Percentiles rank a stretch among this genome's conserved stretches.
These are phyloP conservation scores for Fabriciana adippe DNA, from an alignment of 2,888 invertebrate species.

Conservation along the genomic window DNA sequence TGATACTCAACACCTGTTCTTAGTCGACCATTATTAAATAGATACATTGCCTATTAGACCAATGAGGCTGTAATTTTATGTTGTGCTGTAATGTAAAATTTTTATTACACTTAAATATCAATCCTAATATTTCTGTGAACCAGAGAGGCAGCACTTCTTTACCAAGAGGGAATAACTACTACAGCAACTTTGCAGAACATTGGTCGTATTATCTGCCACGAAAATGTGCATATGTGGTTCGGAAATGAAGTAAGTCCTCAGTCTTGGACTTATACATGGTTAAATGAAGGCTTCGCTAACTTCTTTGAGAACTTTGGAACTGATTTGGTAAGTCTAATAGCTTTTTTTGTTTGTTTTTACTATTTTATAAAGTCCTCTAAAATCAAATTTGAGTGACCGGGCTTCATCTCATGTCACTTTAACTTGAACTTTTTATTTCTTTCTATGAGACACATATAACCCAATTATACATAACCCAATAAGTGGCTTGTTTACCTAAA, in stretches of 20 bases:
- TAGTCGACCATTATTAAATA: too few relatives aligned
- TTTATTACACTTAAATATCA: neutral
- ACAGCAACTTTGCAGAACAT: conserved; percentile 68
- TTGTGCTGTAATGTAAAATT: neutral
- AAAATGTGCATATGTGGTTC: conserved; percentile 90
- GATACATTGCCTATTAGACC: too few relatives aligned
- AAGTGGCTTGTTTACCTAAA: too few relatives aligned
- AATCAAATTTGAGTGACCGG: neutral
- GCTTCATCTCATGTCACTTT: neutral
- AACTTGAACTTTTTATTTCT: too few relatives aligned
- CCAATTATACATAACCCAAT: too few relatives aligned
- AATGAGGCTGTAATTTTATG: neutral
- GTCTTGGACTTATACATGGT: conserved; percentile 88
- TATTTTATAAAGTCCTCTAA: neutral
- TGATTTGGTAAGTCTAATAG: conserved; percentile 66
- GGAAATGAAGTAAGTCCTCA: conserved; percentile 87
- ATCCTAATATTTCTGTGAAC: conserved; percentile 4
- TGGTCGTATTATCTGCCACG: conserved; percentile 81
- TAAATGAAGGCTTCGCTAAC: conserved; percentile 86
- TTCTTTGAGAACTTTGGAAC: conserved; percentile 85
- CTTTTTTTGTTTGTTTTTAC: neutral
- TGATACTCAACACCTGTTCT: too few relatives aligned
- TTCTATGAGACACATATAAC: too few relatives aligned
- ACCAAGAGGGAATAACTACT: conserved; percentile 67
- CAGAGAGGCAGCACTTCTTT: conserved; percentile 74